These are phyloP conservation scores for Ranitomeya variabilis DNA, from an alignment of 2,113 vertebrate genomes.

Conservation along the genomic window DNA sequence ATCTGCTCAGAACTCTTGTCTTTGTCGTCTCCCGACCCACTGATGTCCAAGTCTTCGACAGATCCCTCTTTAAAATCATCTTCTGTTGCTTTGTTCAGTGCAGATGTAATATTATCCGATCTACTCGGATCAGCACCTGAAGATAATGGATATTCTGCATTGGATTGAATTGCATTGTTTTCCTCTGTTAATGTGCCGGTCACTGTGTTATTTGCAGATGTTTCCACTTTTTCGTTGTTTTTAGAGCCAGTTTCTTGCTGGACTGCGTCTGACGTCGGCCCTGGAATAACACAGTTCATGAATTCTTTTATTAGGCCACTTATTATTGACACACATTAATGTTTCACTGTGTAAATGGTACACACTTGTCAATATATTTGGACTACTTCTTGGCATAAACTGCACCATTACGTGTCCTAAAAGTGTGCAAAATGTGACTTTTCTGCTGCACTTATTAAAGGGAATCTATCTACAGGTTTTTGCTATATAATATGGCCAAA, in stretches of 20 bases:
- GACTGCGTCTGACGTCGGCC: neutral
- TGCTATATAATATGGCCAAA: no score
- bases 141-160: neutral
- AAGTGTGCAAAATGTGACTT: no score
- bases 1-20: neutral
- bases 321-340: neutral
- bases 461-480: no score
- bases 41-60: neutral
- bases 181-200: neutral
- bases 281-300: slow-evolving; percentile 1
- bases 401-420: no score
- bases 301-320: neutral
- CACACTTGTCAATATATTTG: no score
- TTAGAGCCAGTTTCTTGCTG: neutral
- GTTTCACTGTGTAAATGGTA: no score
- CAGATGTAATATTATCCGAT: neutral
- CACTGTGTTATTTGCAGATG: neutral
- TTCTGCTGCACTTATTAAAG: no score
- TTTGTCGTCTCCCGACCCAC: slow-evolving; percentile 23
- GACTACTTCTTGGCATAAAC: no score
- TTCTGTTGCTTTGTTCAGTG: neutral
- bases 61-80: neutral
- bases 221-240: neutral
- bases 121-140: neutral
- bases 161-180: neutral